Evolutionary conservation across 2,888 invertebrate species (phyloP).

Genomic region (Nomada ferruginata): DNA sequence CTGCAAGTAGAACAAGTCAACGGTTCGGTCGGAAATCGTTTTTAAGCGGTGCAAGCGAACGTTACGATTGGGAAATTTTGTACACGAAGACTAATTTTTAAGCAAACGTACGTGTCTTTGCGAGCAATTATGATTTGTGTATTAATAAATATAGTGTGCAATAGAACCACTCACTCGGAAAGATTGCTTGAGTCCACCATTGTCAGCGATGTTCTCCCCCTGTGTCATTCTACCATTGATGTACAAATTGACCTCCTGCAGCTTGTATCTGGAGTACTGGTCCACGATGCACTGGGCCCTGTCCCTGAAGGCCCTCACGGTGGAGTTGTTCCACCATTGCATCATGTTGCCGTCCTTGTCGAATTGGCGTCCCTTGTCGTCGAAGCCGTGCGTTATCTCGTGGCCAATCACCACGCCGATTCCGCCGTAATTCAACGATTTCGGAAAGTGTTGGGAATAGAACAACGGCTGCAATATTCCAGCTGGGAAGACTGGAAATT

Average conservation of each 20-base stretch:
- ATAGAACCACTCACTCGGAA: conserved; percentile 88
- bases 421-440: conserved; percentile 93
- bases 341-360: conserved; percentile 95
- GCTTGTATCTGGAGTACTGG: conserved; percentile 93
- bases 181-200: conserved; percentile 95
- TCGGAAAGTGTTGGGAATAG: conserved; percentile 93
- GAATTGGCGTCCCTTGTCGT: conserved; percentile 94
- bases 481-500: conserved; percentile 90
- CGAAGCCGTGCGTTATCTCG: conserved; percentile 93
- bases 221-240: conserved; percentile 91
- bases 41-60: too few relatives aligned
- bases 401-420: conserved; percentile 95
- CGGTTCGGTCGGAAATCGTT: too few relatives aligned
- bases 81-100: too few relatives aligned
- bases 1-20: too few relatives aligned
- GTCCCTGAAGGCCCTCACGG: conserved; percentile 91
- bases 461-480: conserved; percentile 94
- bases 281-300: conserved; percentile 94
- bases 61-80: too few relatives aligned
- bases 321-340: conserved; percentile 96
- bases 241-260: conserved; percentile 90
- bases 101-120: too few relatives aligned
- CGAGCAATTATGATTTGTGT: too few relatives aligned
- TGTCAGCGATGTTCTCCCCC: conserved; percentile 97
- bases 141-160: too few relatives aligned